Percentiles rank a stretch among this genome's conserved stretches.
These are phyloP conservation scores for Hemitrygon akajei DNA, from an alignment of 2,797 vertebrate genomes.

Conservation along the genomic window DNA sequence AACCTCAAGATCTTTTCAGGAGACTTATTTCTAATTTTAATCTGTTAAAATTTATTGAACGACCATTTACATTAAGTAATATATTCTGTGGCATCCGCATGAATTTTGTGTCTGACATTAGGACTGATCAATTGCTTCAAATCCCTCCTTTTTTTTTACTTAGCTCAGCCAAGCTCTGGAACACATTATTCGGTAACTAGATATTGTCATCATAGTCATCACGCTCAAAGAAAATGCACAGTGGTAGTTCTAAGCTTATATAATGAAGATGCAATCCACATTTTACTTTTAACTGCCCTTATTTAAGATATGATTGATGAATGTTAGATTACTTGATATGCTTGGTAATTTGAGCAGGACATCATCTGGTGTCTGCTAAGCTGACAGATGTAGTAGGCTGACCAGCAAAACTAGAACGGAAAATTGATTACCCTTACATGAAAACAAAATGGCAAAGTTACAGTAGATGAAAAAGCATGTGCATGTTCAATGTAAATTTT, in stretches of 20 bases:
- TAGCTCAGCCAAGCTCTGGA: conserved; percentile 50
- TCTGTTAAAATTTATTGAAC: conserved; percentile 36
- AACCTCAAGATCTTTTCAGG: not conserved
- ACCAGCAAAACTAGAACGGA: not conserved
- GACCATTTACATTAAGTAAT: conserved; percentile 57
- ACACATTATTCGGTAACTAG: conserved; percentile 46
- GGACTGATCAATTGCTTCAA: conserved; percentile 50
- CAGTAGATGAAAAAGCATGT: not conserved
- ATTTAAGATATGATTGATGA: not conserved
- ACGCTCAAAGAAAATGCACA: not conserved
- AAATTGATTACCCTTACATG: conserved; percentile 34
- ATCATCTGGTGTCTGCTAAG: conserved; percentile 1
- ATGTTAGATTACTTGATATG: conserved; percentile 12
- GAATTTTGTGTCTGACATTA: conserved; percentile 54
- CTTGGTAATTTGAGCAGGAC: not conserved
- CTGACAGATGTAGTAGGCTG: not conserved
- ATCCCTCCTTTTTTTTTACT: conserved; percentile 50
- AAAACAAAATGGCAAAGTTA: not conserved
- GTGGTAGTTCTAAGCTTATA: conserved; percentile 3
- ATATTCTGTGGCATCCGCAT: conserved; percentile 48
- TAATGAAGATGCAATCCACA: not conserved
- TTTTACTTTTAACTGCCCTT: not conserved
- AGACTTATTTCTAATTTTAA: conserved; percentile 1
- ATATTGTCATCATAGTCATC: not conserved
- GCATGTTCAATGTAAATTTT: not conserved